phyloP scores from a whole-genome alignment of 2,888 invertebrate species.

The Ophioninae sp. region DNA sequence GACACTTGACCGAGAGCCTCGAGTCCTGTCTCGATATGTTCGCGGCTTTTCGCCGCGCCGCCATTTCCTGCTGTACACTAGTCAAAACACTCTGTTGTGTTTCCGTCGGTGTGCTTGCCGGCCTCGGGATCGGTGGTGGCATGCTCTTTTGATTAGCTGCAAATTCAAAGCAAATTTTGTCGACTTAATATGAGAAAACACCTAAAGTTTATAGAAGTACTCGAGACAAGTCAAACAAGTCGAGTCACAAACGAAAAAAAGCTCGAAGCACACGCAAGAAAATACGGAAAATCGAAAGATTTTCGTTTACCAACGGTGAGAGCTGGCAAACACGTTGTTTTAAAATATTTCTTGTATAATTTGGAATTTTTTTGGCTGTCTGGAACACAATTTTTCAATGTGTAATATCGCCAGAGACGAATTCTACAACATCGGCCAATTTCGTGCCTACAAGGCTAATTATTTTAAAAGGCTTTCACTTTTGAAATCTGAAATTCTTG shows the following conservation, averaged over 20 bases:
- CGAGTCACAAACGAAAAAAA: slow-evolving; percentile 36
- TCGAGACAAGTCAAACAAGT: not conserved
- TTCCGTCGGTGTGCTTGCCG: slow-evolving; percentile 79
- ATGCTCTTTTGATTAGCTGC: slow-evolving; percentile 77
- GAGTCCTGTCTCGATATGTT: slow-evolving; percentile 86
- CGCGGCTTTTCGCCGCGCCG: slow-evolving; percentile 82
- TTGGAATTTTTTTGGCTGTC: not conserved
- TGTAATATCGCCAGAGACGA: not conserved
- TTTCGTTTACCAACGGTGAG: not conserved
- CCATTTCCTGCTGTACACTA: slow-evolving; percentile 84
- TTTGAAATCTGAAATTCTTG: not conserved
- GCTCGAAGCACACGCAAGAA: slow-evolving; percentile 25
- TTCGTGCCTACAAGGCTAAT: not conserved
- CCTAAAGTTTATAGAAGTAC: not conserved
- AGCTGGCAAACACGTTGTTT: not conserved
- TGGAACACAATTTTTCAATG: not conserved
- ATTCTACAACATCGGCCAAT: not conserved
- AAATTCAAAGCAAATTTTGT: slow-evolving; percentile 50
- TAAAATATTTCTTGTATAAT: not conserved
- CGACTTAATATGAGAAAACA: not conserved
- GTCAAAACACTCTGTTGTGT: slow-evolving; percentile 83
- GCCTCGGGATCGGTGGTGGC: slow-evolving; percentile 75
- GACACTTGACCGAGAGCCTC: slow-evolving; percentile 92
- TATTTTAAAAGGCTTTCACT: not conserved
- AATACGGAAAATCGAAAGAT: not conserved